Evolutionary conservation across 2,113 vertebrate genomes (phyloP).

Genomic region (Variabilichromis moorii): DNA sequence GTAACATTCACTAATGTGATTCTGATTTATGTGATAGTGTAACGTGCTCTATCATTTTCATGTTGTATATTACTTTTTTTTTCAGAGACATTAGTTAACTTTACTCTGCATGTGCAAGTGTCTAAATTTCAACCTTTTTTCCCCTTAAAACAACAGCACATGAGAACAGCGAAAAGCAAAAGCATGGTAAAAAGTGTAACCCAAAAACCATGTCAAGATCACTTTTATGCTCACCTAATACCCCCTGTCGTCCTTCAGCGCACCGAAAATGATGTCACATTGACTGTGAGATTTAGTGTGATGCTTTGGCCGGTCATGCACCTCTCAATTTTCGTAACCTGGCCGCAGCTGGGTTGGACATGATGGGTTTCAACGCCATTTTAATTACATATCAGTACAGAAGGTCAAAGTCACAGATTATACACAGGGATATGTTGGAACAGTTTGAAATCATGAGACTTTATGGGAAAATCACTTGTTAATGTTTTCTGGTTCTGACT

Average conservation of each 20-base stretch:
- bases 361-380: background rate
- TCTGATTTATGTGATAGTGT: background rate
- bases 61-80: background rate
- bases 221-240: background rate
- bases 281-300: background rate
- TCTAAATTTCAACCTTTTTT: background rate
- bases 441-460: background rate
- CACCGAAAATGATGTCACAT: background rate
- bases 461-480: background rate
- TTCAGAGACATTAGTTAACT: background rate
- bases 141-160: fast-evolving
- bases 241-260: background rate
- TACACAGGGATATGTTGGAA: background rate
- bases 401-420: background rate
- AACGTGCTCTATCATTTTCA: background rate
- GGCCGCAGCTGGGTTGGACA: background rate
- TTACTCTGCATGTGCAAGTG: background rate
- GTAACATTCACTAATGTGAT: background rate
- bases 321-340: background rate
- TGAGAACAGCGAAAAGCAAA: background rate
- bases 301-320: background rate
- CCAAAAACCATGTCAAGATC: background rate
- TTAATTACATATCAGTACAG: background rate
- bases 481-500: background rate
- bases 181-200: background rate